These are phyloP conservation scores for Catotricha subobsoleta DNA, from an alignment of 2,888 invertebrate genomes.

Conservation along the genomic window DNA sequence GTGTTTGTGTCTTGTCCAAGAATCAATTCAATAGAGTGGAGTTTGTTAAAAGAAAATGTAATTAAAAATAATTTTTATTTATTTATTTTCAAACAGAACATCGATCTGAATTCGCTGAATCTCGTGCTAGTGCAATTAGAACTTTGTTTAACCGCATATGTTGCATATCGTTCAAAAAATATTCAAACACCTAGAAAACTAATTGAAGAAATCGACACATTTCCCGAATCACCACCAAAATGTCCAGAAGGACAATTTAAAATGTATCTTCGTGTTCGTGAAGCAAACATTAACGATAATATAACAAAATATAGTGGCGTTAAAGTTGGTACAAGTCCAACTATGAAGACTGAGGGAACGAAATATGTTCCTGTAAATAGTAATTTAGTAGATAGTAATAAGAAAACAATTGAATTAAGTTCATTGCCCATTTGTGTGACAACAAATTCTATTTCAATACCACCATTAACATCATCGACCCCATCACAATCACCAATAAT, in stretches of 20 bases:
- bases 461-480: conserved; percentile 20
- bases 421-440: not conserved
- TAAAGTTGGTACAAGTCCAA: conserved; percentile 31
- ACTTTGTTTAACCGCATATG: conserved; percentile 57
- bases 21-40: not conserved
- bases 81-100: conserved; percentile 32
- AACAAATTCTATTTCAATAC: not conserved
- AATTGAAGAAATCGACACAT: conserved; percentile 48
- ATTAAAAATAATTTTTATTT: conserved; percentile 10
- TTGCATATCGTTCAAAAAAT: conserved; percentile 60
- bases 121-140: conserved; percentile 47
- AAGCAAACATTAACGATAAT: conserved; percentile 24
- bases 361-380: conserved; percentile 22
- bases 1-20: not conserved
- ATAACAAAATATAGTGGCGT: conserved; percentile 19
- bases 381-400: conserved; percentile 5
- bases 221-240: conserved; percentile 39
- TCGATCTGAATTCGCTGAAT: conserved; percentile 45
- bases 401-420: not conserved
- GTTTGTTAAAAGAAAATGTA: not conserved
- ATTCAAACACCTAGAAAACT: conserved; percentile 51
- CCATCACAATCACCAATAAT: conserved; percentile 12
- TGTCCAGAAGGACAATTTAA: conserved; percentile 48
- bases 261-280: conserved; percentile 35
- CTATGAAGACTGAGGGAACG: conserved; percentile 27